phyloP scores from a whole-genome alignment of 1,140 invertebrate species.

The Agrypnia vestita region DNA sequence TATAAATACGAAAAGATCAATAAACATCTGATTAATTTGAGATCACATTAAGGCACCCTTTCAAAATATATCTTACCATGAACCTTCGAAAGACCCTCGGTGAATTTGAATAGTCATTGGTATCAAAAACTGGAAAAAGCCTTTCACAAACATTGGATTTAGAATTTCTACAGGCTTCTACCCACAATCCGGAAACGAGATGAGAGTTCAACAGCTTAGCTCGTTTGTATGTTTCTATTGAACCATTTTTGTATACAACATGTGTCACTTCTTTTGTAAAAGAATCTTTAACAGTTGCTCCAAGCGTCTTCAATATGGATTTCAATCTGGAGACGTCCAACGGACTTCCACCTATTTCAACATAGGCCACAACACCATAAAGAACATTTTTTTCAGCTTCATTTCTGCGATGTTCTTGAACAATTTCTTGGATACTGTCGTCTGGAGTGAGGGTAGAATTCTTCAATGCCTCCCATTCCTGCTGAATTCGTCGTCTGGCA shows the following conservation, averaged over 20 bases:
- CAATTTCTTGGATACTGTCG: slow-evolving; percentile 22
- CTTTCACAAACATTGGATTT: slow-evolving; percentile 56
- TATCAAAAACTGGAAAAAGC: slow-evolving; percentile 54
- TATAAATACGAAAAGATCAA: too few relatives aligned
- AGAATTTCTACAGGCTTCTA: slow-evolving; percentile 63
- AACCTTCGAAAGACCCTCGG: slow-evolving; percentile 55
- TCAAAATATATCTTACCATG: slow-evolving; percentile 49
- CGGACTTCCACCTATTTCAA: slow-evolving; percentile 67
- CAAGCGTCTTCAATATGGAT: slow-evolving; percentile 65
- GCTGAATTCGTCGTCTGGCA: slow-evolving; percentile 48
- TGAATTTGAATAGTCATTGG: slow-evolving; percentile 56
- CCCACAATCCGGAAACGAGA: slow-evolving; percentile 67
- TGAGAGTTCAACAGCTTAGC: slow-evolving; percentile 66
- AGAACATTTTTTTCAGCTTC: slow-evolving; percentile 31
- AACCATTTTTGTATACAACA: slow-evolving; percentile 70
- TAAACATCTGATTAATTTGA: too few relatives aligned
- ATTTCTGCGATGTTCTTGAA: slow-evolving; percentile 17
- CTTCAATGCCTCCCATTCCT: slow-evolving; percentile 59
- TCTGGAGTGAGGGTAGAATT: slow-evolving; percentile 46
- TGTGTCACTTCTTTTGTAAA: slow-evolving; percentile 68
- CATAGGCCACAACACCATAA: slow-evolving; percentile 67
- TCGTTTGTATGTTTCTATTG: slow-evolving; percentile 64
- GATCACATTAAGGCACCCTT: not conserved
- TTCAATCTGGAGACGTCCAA: slow-evolving; percentile 66
- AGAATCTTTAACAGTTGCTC: slow-evolving; percentile 66